A percentile compares a stretch with the other conserved stretches of the same genome.
Conservation (phyloP, 1,140 invertebrate species). For the Trypoxylus dichotomus region DNA sequence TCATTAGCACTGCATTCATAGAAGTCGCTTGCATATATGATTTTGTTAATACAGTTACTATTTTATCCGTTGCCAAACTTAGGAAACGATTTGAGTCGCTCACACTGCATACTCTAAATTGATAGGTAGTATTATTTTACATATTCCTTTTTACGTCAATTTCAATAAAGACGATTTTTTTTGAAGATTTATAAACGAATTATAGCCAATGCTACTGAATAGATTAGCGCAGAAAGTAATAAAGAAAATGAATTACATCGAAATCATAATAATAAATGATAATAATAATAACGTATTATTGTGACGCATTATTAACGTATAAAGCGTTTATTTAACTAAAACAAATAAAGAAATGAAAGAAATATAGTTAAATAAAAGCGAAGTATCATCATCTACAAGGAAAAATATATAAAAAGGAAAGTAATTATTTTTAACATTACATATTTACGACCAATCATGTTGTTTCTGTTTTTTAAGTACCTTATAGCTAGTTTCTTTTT, state of each 20-base stretch:
- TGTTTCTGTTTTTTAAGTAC: background rate
- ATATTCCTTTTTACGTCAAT: background rate
- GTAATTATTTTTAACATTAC: background rate
- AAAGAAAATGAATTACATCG: background rate
- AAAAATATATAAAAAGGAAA: background rate
- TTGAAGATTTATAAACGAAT: background rate
- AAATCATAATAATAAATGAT: conserved; percentile 7
- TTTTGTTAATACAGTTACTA: too few species aligned
- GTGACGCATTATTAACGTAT: background rate
- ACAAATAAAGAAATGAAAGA: background rate
- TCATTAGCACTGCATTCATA: too few species aligned
- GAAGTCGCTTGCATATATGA: too few species aligned
- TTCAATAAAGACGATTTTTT: background rate
- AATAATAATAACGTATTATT: background rate
- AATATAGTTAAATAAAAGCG: background rate
- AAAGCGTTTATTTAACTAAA: background rate
- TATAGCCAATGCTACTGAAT: background rate
- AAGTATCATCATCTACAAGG: background rate
- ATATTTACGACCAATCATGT: background rate
- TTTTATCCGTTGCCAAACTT: too few species aligned
- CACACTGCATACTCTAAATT: too few species aligned
- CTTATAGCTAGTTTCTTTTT: background rate
- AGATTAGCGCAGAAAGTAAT: background rate
- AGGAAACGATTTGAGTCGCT: too few species aligned
- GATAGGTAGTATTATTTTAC: too few species aligned